Base-by-base conservation (phyloP, 2,888 invertebrate genomes). In the Sarcophaga subvicina region DNA sequence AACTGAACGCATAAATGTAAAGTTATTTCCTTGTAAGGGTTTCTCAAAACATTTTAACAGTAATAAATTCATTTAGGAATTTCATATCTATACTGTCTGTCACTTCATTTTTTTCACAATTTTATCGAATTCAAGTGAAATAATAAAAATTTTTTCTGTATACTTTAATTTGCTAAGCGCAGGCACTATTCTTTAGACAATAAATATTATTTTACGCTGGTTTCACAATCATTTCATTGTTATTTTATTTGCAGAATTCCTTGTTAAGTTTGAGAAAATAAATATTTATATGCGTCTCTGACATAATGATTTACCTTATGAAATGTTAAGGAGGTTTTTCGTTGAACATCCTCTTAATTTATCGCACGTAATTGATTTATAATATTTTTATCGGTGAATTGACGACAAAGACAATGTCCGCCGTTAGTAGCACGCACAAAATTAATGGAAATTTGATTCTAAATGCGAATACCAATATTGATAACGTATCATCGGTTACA, bases 361-460 rank as follows among this genome's bases (percentile, higher is more conserved):
- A 17, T 10, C 25, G 66, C 27, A 69, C 66, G 54, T 47, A 14
- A 59, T 79, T 79, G 84, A 62, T 84, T 81, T 75, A 71, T 72
- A 71, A 73, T 76, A 76, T 63, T n/a, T 54, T 14, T 47, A 72
- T 59, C 47, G 62, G 27, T 59, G 75, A 67, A 71, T 71, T 59
- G 77, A 86, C 80, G 76, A 81, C 72, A 59, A 88, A 83, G 80
- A 89, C 88, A 88, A 89, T 89, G 89, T 89, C 89, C 72, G 88
- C 88, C 85, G 83, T 88, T 79, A 86, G 76, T 80, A 88, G 81
- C 83, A 87, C 86, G 77, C 88, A 88, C 73, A 88, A 88, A 83
- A 83, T 88, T 54, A 88, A 86, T 82, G 88, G 87, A 80, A 89
- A 86, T 80, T 83, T 83, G 83, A 82, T 87, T 80, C 80, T 88